Percentiles rank a stretch among this genome's conserved stretches.
phyloP scores from a whole-genome alignment of 2,113 vertebrate species.

The Pedionomus torquatus region DNA sequence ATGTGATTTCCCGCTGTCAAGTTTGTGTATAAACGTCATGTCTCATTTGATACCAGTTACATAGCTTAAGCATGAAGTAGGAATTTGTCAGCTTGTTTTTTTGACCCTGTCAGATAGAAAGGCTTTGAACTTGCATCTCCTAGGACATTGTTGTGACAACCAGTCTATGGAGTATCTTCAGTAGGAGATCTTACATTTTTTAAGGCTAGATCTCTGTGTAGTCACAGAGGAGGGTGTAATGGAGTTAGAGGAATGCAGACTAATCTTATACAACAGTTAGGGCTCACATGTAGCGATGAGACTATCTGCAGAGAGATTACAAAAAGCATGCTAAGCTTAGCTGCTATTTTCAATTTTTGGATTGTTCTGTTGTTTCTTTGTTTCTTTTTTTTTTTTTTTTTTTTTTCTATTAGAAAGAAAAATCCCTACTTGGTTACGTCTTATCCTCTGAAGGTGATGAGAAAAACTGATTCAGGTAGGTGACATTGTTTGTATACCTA shows the following conservation, averaged over 20 bases:
- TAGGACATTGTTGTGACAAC: neutral
- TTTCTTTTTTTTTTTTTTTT: neutral
- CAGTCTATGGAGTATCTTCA: neutral
- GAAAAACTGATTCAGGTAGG: neutral
- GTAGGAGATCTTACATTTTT: neutral
- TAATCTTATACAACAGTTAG: neutral
- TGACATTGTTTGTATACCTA: neutral
- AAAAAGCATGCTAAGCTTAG: neutral
- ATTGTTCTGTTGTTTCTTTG: neutral
- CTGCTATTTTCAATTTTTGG: neutral
- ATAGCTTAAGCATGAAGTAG: neutral
- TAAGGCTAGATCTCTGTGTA: neutral
- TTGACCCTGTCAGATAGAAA: conserved; percentile 2
- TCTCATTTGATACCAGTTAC: neutral
- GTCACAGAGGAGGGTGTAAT: neutral
- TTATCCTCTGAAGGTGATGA: neutral
- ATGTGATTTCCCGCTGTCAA: neutral
- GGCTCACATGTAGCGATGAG: neutral
- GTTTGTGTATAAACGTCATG: neutral
- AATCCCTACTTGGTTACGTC: neutral
- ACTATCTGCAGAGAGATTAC: neutral
- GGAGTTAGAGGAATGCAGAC: neutral
- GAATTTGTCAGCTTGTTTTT: neutral
- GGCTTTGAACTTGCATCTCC: conserved; percentile 24
- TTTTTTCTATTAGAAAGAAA: neutral